Evolutionary conservation across 2,888 invertebrate species (phyloP), one percentile per base, ranked within the genome.

Genomic region (Nysson spinosus): DNA sequence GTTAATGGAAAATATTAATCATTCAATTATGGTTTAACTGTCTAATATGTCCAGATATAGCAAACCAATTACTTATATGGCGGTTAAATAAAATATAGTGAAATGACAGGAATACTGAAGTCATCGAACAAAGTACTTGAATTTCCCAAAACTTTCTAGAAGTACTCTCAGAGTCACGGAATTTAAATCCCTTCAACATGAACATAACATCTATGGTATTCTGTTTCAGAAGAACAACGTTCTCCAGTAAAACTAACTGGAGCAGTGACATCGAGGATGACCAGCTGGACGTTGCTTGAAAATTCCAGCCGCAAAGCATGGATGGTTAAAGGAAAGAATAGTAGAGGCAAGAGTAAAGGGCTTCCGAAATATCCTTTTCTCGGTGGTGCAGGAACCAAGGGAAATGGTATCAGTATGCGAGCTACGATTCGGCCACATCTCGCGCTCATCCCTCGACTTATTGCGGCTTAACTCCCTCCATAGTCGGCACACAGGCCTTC

Each of bases 371-470:
- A 44, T 58, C 55, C 51, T 51, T 63, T 46, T 58, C 56, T 63
- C 66, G 57, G 49, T 58, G 46, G 30, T 14, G n/a, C 19, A 57
- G 57, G 42, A 49, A 65, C 56, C 61, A 61, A 47, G 50, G 77
- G 67, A 82, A 81, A 81, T 75, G 82, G 80, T 86, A 87, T 87
- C 85, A 85, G 87, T 86, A 87, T 87, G 87, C 87, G 83, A 83
- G 84, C 75, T 84, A 83, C 84, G 85, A 84, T 84, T 85, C 84
- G 85, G 83, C 87, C 86, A 85, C 86, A 86, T 87, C 85, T 86
- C 86, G 81, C 78, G 85, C 85, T 87, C 86, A 87, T 86, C 86
- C 86, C 86, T 86, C 85, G 86, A 87, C 86, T 87, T 87, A 87
- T 87, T 86, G 86, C 85, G 85, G 86, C 86, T 87, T 86, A 86